Base-by-base conservation (phyloP, 1,140 invertebrate species). In the Meloidogyne hapla region DNA sequence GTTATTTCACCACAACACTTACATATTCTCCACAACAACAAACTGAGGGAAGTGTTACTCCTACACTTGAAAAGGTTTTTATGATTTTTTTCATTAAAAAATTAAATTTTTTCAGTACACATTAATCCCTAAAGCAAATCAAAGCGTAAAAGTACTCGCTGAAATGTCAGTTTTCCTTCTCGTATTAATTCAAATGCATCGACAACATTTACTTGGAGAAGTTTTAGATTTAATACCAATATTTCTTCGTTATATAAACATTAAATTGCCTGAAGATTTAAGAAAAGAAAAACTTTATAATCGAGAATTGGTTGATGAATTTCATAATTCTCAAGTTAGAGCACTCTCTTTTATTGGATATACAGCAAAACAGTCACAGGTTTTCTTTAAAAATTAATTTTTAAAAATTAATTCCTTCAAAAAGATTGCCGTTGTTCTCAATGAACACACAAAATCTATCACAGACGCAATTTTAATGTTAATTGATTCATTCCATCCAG, bases 241-340 rank as follows among this genome's bases (percentile, higher is more conserved):
- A 23, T 82, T 81, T 68, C 40, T 80, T 5, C 81, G 77, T 33
- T 80, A 80, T 45, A 66, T 82, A 38, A 69, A 71, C 25, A 73
- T 80, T 18, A 23, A 26, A 18, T 40, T 73, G 12, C 80, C 56
- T 13, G 26, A 61, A n/a, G 42, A 67, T 13, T 28, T 79, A 8
- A 68, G 62, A 15, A 45, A 12, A 13, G 48, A 78, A 26, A 79
- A 69, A 38, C 21, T 42, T 26, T 78, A 78, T 75, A 78, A 78
- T 75, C 80, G 68, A 74, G 77, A 78, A 42, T 40, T 81, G 42
- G 71, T 83, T 21, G 80, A 81, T 64, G 80, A 81, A 33, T 81
- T 81, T 25, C 80, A 81, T 68, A 69, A 42, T 45, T 74, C 80
- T 21, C 80, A 81, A 75, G 78, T 81, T 23, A 79, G 80, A 45